Base-by-base conservation (phyloP, 2,888 invertebrate genomes). In the Netelia fuscicornis region DNA sequence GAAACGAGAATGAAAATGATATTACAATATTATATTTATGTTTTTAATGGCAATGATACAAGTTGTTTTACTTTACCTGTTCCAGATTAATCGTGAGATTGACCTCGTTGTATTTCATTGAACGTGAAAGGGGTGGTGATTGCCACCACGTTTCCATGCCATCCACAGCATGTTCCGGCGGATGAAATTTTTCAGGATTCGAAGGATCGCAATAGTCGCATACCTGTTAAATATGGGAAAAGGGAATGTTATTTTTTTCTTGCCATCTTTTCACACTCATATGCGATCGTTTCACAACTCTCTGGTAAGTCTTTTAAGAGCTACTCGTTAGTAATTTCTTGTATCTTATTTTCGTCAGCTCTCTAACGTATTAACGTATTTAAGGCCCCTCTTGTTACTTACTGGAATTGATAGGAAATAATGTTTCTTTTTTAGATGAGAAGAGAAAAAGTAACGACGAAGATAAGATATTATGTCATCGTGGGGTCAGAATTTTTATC, bases 101-200 rank as follows among this genome's bases (percentile, higher is more conserved):
- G 92, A 99, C 98, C 95, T 98, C 97, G 93, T 99, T 99, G 95
- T 98, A 99, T 94, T 98, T 97, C 96, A 97, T 97, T 81, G 99
- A 99, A 89, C 99, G 95, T 72, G 99, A 99, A 30, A 99, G 95
- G 0, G 99, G 99, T 0, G 99, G 99, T 92, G 98, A 98, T 95
- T 99, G 99, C 99, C 99, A 99, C 98, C 98, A 99, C 62, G 97
- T 97, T 93, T 98, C 98, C 93, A 97, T 97, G n/a, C 99, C 99
- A 93, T 99, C 99, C 88, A 98, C 98, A 2, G 99, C 99, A 94
- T 96, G 97, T 92, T 97, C 97, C 0, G 99, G 97, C 0, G 98
- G 98, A 94, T 99, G 99, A 90, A 95, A 95, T 94, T 97, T 97
- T 80, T 96, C 96, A 10, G 96, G 96, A 88, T 95, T 95, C 42